These are phyloP conservation scores for Frieseomelitta varia DNA, from an alignment of 1,140 invertebrate species.

Conservation along the genomic window DNA sequence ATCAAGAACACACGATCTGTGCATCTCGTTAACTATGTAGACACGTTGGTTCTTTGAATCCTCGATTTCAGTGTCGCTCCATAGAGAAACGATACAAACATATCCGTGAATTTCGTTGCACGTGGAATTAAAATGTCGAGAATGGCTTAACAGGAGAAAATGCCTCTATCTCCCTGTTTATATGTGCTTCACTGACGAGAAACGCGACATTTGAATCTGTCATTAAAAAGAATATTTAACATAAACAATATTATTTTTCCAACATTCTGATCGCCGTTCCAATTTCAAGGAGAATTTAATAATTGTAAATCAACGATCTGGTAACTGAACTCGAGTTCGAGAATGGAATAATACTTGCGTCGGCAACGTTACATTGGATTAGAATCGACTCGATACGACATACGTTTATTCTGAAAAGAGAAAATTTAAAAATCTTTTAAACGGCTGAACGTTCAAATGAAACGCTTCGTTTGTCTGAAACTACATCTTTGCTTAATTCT, in stretches of 20 bases:
- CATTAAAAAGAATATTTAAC: neutral
- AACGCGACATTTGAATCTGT: neutral
- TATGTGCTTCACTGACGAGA: neutral
- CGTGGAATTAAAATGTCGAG: neutral
- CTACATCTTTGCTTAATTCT: neutral
- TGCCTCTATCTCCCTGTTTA: neutral
- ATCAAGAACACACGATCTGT: neutral
- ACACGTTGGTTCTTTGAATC: neutral
- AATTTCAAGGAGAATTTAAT: too few species aligned
- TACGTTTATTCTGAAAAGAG: neutral
- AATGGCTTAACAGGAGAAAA: neutral
- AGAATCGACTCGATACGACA: neutral
- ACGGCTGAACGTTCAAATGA: neutral
- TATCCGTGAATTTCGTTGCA: neutral
- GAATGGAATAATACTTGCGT: neutral
- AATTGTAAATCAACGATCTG: too few species aligned
- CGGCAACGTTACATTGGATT: neutral
- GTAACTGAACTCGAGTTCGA: neutral
- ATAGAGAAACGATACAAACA: neutral
- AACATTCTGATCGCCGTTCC: neutral
- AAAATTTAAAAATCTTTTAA: neutral
- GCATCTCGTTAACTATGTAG: slow-evolving; percentile 14
- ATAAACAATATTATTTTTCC: neutral
- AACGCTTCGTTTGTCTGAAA: neutral
- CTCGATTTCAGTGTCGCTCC: too few species aligned